phyloP scores from a whole-genome alignment of 2,113 vertebrate genomes.

The Meleagris gallopavo region DNA sequence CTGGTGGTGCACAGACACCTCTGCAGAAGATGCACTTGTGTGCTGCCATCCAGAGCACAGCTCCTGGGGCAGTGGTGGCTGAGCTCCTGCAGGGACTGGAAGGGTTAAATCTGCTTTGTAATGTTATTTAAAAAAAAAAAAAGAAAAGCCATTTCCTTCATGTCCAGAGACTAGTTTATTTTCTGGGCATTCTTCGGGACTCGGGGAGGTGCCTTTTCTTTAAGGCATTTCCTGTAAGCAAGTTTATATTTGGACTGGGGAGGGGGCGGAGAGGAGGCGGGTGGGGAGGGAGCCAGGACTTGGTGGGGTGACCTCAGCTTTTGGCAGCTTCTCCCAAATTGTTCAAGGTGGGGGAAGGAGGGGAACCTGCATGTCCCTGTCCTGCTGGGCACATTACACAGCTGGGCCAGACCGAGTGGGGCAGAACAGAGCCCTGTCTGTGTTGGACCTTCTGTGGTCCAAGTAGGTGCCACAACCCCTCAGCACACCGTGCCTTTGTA shows the following conservation, averaged over 20 bases:
- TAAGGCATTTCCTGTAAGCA: slow-evolving; percentile 79
- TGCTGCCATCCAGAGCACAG: accelerated
- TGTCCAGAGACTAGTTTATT: slow-evolving; percentile 75
- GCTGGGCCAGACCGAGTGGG: neutral
- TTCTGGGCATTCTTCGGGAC: slow-evolving; percentile 70
- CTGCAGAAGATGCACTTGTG: neutral
- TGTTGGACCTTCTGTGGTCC: neutral
- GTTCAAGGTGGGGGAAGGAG: neutral
- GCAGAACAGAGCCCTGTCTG: neutral
- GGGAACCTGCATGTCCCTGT: accelerated
- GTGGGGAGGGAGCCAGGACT: neutral
- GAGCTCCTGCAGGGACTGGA: neutral
- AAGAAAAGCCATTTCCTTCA: slow-evolving; percentile 65
- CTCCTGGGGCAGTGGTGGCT: accelerated
- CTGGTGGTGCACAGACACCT: neutral
- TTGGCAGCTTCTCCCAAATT: slow-evolving; percentile 23
- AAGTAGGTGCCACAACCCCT: neutral
- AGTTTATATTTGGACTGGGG: slow-evolving; percentile 78
- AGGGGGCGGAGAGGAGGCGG: slow-evolving; percentile 48
- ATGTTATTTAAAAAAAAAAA: neutral
- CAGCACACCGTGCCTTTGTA: neutral
- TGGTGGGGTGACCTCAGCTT: neutral
- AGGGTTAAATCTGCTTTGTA: slow-evolving; percentile 43
- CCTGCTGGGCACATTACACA: neutral
- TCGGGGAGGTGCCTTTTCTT: slow-evolving; percentile 75